Evolutionary conservation across 2,113 vertebrate species (phyloP).

Genomic region (Cinclus mexicanus): DNA sequence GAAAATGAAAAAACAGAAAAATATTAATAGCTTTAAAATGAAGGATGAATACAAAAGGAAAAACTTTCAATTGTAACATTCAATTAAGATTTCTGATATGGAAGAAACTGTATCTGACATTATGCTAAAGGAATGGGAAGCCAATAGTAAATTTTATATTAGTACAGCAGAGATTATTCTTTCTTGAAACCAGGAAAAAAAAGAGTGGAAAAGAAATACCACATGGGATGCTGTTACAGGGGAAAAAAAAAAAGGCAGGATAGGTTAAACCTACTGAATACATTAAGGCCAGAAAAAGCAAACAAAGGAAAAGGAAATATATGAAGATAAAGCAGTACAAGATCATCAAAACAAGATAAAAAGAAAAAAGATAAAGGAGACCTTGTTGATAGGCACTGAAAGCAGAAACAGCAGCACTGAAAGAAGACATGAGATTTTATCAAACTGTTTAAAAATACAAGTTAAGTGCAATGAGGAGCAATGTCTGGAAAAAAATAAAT

Average conservation of each 20-base stretch:
- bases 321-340: not conserved
- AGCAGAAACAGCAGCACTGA: not conserved
- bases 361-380: not conserved
- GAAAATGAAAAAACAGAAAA: not conserved
- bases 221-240: not conserved
- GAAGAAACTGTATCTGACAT: not conserved
- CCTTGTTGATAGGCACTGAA: not conserved
- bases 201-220: not conserved
- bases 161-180: not conserved
- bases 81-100: not conserved
- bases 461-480: not conserved
- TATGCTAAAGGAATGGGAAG: not conserved
- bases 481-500: not conserved
- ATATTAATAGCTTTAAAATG: not conserved
- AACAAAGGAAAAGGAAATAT: slow-evolving; percentile 1
- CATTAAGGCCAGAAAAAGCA: not conserved
- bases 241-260: not conserved
- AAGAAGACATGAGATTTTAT: not conserved
- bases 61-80: not conserved
- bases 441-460: not conserved
- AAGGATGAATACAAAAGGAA: not conserved
- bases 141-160: slow-evolving; percentile 9
- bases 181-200: slow-evolving; percentile 32
- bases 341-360: not conserved
- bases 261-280: slow-evolving; percentile 1